Evolutionary conservation across 2,888 invertebrate species (phyloP).

Genomic region (Pilophorus perplexus): DNA sequence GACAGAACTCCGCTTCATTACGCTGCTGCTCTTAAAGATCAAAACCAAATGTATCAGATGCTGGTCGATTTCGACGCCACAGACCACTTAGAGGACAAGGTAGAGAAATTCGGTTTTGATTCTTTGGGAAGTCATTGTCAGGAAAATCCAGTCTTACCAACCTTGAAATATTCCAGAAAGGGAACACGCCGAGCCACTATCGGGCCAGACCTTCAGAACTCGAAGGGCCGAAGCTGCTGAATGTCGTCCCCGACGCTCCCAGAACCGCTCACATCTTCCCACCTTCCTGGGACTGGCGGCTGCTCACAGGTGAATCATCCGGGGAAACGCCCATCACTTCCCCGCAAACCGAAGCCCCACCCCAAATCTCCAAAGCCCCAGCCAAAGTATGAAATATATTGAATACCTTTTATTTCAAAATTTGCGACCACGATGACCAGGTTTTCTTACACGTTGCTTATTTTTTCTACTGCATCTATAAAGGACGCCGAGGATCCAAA

Average conservation of each 20-base stretch:
- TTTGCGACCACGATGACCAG: too few relatives aligned
- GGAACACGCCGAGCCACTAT: constrained; percentile 77
- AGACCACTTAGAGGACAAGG: constrained; percentile 78
- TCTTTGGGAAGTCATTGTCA: too few relatives aligned
- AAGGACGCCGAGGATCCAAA: neutral
- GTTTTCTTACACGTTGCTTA: too few relatives aligned
- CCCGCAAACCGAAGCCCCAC: constrained; percentile 14
- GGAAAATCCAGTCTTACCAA: too few relatives aligned
- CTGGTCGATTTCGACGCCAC: constrained; percentile 80
- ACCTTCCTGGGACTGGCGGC: constrained; percentile 67
- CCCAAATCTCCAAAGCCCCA: neutral
- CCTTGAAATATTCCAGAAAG: too few relatives aligned
- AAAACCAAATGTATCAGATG: constrained; percentile 71
- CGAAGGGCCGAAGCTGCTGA: constrained; percentile 64
- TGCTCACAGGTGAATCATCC: constrained; percentile 13
- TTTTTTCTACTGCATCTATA: neutral
- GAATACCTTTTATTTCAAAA: too few relatives aligned
- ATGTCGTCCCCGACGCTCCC: constrained; percentile 76
- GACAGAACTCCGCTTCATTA: constrained; percentile 87
- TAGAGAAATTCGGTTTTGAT: constrained; percentile 51
- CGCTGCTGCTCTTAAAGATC: constrained; percentile 76
- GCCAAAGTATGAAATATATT: constrained; percentile 10
- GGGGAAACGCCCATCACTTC: constrained; percentile 1
- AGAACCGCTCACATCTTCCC: constrained; percentile 70
- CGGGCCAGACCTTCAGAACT: constrained; percentile 72